Percentiles rank a stretch among this genome's conserved stretches.
phyloP scores from a whole-genome alignment of 2,113 vertebrate species.

The Lophius piscatorius region DNA sequence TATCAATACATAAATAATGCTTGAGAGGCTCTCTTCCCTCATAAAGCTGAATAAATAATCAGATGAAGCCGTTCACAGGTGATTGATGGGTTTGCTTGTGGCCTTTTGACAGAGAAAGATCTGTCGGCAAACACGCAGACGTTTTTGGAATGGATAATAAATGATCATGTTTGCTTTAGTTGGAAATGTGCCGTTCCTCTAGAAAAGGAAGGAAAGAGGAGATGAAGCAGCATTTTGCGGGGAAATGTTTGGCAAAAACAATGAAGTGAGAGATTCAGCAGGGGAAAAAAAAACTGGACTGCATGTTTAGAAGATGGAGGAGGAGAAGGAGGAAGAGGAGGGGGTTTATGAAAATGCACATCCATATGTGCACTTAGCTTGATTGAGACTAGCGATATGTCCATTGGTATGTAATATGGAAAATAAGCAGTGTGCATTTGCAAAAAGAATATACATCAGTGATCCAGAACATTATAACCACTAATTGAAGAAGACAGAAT shows the following conservation, averaged over 20 bases:
- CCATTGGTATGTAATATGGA: not conserved
- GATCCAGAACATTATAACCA: too few relatives aligned
- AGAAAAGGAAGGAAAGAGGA: constrained; percentile 28
- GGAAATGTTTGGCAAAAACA: constrained; percentile 38
- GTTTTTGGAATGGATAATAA: constrained; percentile 37
- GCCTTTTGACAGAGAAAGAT: constrained; percentile 12
- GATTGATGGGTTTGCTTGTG: constrained; percentile 30
- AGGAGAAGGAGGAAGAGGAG: not conserved
- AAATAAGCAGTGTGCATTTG: not conserved
- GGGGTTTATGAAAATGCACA: constrained; percentile 20
- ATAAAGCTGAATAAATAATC: constrained; percentile 53
- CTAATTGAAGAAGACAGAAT: too few relatives aligned
- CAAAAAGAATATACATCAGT: too few relatives aligned
- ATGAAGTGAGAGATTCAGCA: constrained; percentile 26
- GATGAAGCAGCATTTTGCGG: constrained; percentile 55
- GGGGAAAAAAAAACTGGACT: constrained; percentile 28
- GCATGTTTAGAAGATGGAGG: constrained; percentile 12
- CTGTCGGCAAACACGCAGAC: constrained; percentile 20
- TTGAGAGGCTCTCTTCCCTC: constrained; percentile 13
- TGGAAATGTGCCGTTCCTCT: constrained; percentile 43
- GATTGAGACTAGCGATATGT: constrained; percentile 31
- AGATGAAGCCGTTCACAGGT: not conserved
- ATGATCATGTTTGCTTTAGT: constrained; percentile 12
- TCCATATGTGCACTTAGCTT: constrained; percentile 16
- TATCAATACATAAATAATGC: constrained; percentile 48